Evolutionary conservation across 2,888 invertebrate genomes (phyloP).

Genomic region (Dendrolimus pini): DNA sequence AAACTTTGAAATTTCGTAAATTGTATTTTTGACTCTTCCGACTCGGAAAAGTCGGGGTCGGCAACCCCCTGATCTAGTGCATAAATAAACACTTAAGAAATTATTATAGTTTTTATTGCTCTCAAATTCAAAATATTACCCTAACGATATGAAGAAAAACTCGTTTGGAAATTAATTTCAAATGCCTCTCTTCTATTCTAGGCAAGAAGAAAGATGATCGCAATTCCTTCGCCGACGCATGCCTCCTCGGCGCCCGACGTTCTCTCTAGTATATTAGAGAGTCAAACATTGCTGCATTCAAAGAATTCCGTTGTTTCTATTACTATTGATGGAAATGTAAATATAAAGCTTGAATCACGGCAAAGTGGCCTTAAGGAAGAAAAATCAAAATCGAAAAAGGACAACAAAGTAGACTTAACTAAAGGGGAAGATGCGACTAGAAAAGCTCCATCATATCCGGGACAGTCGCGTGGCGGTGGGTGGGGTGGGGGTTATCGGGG

Average conservation of each 20-base stretch:
- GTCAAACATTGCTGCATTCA: conserved; percentile 83
- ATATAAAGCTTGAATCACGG: conserved; percentile 54
- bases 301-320: conserved; percentile 76
- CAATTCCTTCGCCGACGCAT: conserved; percentile 52
- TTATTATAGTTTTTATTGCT: too few relatives aligned
- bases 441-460: conserved; percentile 80
- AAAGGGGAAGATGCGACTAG: conserved; percentile 39
- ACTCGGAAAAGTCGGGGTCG: too few relatives aligned
- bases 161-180: too few relatives aligned
- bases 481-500: conserved; percentile 60
- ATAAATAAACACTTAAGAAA: too few relatives aligned
- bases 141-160: too few relatives aligned
- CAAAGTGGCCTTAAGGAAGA: conserved; percentile 6
- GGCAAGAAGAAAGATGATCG: conserved; percentile 68
- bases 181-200: conserved; percentile 16
- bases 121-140: too few relatives aligned
- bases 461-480: conserved; percentile 69
- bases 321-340: conserved; percentile 79
- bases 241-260: conserved; percentile 76
- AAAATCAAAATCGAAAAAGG: conserved; percentile 8
- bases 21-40: too few relatives aligned
- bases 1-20: too few relatives aligned
- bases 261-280: conserved; percentile 81
- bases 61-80: too few relatives aligned
- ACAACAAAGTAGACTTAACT: conserved; percentile 33